These are phyloP conservation scores for Hybos culiciformis DNA, from an alignment of 2,888 invertebrate species.

Conservation along the genomic window DNA sequence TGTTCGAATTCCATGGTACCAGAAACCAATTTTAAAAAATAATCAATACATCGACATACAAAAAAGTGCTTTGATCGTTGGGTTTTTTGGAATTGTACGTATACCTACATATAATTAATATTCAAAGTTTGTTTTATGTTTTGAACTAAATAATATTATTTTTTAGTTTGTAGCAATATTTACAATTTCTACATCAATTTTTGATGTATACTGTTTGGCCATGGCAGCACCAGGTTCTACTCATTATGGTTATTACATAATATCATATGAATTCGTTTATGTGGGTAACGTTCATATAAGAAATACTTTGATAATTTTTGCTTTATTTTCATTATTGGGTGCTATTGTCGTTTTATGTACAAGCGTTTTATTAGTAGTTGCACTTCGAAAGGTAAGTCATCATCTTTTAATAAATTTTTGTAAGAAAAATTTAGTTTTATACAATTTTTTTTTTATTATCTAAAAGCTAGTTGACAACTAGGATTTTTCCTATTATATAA, in stretches of 20 bases:
- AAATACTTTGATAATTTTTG: constrained; percentile 69
- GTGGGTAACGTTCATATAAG: constrained; percentile 80
- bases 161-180: constrained; percentile 66
- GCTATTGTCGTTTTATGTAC: constrained; percentile 62
- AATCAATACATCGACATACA: constrained; percentile 73
- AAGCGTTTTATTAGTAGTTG: constrained; percentile 65
- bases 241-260: constrained; percentile 80
- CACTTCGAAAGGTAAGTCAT: constrained; percentile 63
- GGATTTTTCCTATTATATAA: too few relatives aligned
- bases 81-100: constrained; percentile 64
- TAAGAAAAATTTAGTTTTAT: too few relatives aligned
- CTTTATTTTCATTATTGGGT: constrained; percentile 67
- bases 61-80: constrained; percentile 63
- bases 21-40: constrained; percentile 68
- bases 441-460: too few relatives aligned
- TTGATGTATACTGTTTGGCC: constrained; percentile 76
- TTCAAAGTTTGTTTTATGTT: too few relatives aligned
- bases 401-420: too few relatives aligned
- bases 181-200: constrained; percentile 63
- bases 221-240: constrained; percentile 82
- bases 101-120: background rate
- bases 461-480: too few relatives aligned
- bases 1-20: constrained; percentile 72
- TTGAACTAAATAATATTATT: background rate
- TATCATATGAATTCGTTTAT: constrained; percentile 88